Evolutionary conservation across 1,140 invertebrate species (phyloP), one percentile per base, ranked within the genome.

Genomic region (Trichogramma pretiosum): DNA sequence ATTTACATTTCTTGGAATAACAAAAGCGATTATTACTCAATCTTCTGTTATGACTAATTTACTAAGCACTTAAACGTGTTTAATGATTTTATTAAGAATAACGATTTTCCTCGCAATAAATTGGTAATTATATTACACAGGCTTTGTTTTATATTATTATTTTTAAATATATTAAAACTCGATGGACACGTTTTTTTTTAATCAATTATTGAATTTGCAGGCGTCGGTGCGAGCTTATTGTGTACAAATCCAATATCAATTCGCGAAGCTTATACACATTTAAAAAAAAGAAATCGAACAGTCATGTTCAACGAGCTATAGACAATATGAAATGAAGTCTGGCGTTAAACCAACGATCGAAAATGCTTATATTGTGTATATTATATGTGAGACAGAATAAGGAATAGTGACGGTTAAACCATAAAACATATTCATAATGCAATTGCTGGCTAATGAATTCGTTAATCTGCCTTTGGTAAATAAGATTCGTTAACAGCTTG

Each of bases 11-110:
- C 41, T 65, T 57, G 53, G 65, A 58, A 68, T 65, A 52, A 60
- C 64, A 68, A 71, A 71, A 67, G 69, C 69, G 70, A 69, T 72
- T 65, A 68, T 45, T 56, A 67, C 67, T 60, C 43, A 46, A 65
- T 64, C 62, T 50, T 58, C 51, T 58, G 50, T 54, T 52, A 46
- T 58, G 60, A n/a, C n/a, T n/a, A n/a, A n/a, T n/a, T n/a, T n/a
- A n/a, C n/a, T n/a, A n/a, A n/a, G n/a, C n/a, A n/a, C n/a, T n/a
- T 48, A 61, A 57, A 58, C 54, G 54, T 39, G 32, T 56, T 46
- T 56, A 57, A 59, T 62, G 59, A 64, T 63, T 50, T 54, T 54
- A 41, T 63, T 63, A 61, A 66, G 59, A 65, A 61, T 60, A 58
- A 60, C 5, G 11, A 56, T 48, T 53, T 62, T 56, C 40, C 59